Conservation (phyloP, 2,888 invertebrate genomes). For the Rhogogaster chlorosoma region DNA sequence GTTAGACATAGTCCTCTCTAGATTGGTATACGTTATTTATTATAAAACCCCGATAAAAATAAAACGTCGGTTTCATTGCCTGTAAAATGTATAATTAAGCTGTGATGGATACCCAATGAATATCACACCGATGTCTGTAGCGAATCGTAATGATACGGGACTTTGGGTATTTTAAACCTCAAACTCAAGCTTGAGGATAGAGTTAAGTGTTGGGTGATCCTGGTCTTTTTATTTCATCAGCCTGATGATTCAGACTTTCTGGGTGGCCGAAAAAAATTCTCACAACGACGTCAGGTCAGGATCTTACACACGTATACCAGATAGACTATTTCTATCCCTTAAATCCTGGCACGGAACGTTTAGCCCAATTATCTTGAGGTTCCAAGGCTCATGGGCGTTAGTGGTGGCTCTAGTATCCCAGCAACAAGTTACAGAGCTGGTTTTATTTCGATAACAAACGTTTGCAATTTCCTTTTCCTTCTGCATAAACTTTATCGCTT, state of each 20-base stretch:
- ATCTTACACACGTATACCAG: background rate
- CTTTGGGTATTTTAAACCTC: slow-evolving; percentile 9
- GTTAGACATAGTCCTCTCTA: background rate
- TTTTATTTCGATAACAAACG: background rate
- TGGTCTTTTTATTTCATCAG: slow-evolving; percentile 18
- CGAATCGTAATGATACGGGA: slow-evolving; percentile 49
- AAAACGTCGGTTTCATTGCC: background rate
- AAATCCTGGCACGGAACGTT: background rate
- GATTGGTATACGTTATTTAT: slow-evolving; percentile 11
- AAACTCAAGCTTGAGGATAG: slow-evolving; percentile 14
- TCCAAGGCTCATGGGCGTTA: background rate
- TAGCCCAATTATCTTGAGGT: slow-evolving; percentile 18
- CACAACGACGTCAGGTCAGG: slow-evolving; percentile 1
- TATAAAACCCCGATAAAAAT: background rate
- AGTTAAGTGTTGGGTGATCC: slow-evolving; percentile 31
- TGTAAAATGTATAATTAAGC: slow-evolving; percentile 49
- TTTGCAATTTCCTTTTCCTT: background rate
- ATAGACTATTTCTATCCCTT: background rate
- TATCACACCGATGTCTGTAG: slow-evolving; percentile 47
- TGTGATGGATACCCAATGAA: slow-evolving; percentile 33
- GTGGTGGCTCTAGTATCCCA: background rate
- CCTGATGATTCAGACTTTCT: slow-evolving; percentile 32
- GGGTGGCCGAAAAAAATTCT: slow-evolving; percentile 41
- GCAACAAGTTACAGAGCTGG: background rate
- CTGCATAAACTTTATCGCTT: slow-evolving; percentile 7